Evolutionary conservation across 2,113 vertebrate genomes (phyloP).

Genomic region (Anarhynchus alexandrinus): DNA sequence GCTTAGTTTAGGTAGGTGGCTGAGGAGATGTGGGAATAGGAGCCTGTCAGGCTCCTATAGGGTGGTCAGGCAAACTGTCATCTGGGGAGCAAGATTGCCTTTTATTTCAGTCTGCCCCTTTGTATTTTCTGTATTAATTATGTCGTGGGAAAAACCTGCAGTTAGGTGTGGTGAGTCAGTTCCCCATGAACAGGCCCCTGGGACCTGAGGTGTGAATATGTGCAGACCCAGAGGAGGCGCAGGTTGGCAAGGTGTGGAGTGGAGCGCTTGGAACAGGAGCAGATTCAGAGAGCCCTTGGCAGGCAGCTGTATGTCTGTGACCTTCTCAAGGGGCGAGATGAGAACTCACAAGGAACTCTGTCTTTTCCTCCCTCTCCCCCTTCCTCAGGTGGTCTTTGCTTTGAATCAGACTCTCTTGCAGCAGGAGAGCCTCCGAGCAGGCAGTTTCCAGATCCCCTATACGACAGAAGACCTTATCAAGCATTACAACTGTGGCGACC

Average conservation of each 20-base stretch:
- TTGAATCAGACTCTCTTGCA: conserved; percentile 89
- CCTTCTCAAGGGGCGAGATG: background rate
- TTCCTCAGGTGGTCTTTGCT: conserved; percentile 82
- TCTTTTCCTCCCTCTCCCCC: conserved; percentile 36
- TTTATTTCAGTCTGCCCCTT: background rate
- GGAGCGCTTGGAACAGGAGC: rapidly evolving
- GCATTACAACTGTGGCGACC: conserved; percentile 90
- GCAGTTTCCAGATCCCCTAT: conserved; percentile 82
- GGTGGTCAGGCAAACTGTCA: background rate
- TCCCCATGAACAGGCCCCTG: rapidly evolving
- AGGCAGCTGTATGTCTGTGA: background rate
- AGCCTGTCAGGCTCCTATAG: rapidly evolving
- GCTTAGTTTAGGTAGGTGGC: background rate
- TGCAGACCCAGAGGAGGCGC: rapidly evolving
- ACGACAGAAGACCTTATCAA: conserved; percentile 88
- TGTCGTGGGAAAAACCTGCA: background rate
- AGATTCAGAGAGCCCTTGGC: background rate
- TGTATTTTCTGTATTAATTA: background rate
- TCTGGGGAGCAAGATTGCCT: background rate
- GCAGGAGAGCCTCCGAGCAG: conserved; percentile 84
- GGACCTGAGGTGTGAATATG: background rate
- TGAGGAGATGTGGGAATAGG: background rate
- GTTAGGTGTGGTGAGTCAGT: background rate
- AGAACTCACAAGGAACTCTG: conserved; percentile 46
- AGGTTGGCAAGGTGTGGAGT: background rate